Evolutionary conservation across 2,113 vertebrate genomes (phyloP).

Genomic region (Tychaedon coryphoeus): DNA sequence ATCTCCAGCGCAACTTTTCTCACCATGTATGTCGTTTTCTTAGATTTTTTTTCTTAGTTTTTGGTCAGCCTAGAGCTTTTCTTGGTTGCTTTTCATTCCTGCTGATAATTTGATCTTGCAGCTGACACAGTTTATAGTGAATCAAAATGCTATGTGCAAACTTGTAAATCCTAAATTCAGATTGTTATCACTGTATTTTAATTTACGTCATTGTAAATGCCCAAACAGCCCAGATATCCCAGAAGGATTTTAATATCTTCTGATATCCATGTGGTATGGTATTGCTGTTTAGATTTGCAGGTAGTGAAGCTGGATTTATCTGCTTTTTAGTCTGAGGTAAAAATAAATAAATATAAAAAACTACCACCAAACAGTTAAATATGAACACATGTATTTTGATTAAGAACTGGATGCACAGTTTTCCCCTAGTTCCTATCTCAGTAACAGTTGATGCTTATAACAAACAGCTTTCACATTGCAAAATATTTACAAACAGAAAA

Average conservation of each 20-base stretch:
- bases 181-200: not conserved
- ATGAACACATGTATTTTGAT: not conserved
- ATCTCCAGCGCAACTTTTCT: not conserved
- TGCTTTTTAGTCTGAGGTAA: not conserved
- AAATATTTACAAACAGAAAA: not conserved
- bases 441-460: not conserved
- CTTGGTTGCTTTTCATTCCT: not conserved
- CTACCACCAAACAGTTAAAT: not conserved
- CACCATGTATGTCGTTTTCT: not conserved
- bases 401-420: not conserved
- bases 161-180: not conserved
- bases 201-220: not conserved
- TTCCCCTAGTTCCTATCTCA: not conserved
- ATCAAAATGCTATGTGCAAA: not conserved
- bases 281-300: not conserved
- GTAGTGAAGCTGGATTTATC: not conserved
- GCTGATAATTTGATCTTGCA: not conserved
- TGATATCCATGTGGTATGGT: not conserved
- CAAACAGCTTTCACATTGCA: not conserved
- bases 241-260: not conserved
- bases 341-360: not conserved
- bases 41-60: not conserved
- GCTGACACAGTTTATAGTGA: not conserved
- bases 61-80: not conserved
- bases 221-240: not conserved